These are phyloP conservation scores for Brachyhypopomus gauderio DNA, from an alignment of 2,113 vertebrate genomes.

Conservation along the genomic window DNA sequence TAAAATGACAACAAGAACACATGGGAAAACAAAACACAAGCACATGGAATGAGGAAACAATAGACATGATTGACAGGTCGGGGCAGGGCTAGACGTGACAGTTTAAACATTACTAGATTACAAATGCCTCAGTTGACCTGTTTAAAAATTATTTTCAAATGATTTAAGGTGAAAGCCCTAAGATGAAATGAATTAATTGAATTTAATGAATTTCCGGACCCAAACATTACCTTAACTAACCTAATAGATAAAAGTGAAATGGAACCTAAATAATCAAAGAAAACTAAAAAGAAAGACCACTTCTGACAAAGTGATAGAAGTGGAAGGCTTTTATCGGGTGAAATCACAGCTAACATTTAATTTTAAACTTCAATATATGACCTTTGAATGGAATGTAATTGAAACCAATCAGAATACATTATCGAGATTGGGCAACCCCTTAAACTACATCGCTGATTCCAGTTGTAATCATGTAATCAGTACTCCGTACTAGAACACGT, in stretches of 20 bases:
- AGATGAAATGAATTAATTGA: neutral
- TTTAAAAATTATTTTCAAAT: too few relatives aligned
- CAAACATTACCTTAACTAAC: neutral
- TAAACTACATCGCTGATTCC: conserved; percentile 16
- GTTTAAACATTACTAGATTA: too few relatives aligned
- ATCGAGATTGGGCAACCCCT: neutral
- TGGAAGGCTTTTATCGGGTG: neutral
- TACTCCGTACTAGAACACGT: neutral
- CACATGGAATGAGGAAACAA: too few relatives aligned
- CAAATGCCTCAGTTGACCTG: too few relatives aligned
- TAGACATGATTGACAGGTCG: too few relatives aligned
- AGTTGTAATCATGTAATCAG: conserved; percentile 20
- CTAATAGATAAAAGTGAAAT: neutral
- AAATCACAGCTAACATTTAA: neutral
- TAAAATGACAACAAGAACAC: too few relatives aligned
- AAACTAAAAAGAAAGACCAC: neutral
- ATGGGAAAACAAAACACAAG: too few relatives aligned
- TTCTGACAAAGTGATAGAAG: conserved; percentile 13
- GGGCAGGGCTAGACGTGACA: too few relatives aligned
- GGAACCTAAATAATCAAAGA: conserved; percentile 6
- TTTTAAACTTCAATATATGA: neutral
- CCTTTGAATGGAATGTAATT: conserved; percentile 1
- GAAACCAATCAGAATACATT: conserved; percentile 21
- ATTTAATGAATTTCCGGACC: neutral
- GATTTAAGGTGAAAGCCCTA: too few relatives aligned